Percentiles rank a stretch among this genome's conserved stretches.
Evolutionary conservation across 2,113 vertebrate species (phyloP).

Genomic region (Cairina moschata): DNA sequence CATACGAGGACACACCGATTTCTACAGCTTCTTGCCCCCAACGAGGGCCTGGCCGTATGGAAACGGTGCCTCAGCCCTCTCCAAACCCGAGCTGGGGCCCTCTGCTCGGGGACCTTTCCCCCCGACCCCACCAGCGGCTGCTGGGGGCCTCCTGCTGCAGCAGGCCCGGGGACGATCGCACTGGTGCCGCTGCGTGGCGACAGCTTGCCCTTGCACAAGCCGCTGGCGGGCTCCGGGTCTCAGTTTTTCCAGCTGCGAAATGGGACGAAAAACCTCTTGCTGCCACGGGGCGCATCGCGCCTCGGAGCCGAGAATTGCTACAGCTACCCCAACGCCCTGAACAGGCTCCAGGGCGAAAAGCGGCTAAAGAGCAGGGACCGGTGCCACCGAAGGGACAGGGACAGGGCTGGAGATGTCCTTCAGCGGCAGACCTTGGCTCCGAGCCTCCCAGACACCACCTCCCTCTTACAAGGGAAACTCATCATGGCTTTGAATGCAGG

Average conservation of each 20-base stretch:
- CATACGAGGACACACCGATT: not conserved
- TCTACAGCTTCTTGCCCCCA: not conserved
- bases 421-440: not conserved
- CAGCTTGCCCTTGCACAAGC: not conserved
- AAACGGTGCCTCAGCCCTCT: not conserved
- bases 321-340: not conserved
- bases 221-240: not conserved
- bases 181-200: not conserved
- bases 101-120: fast-evolving
- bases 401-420: conserved; percentile 14
- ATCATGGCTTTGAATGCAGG: not conserved
- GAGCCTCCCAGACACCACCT: conserved; percentile 16
- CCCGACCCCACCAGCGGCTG: fast-evolving
- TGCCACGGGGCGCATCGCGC: fast-evolving
- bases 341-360: not conserved
- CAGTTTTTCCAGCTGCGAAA: not conserved
- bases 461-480: conserved; percentile 41
- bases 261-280: not conserved
- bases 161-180: not conserved
- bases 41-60: not conserved
- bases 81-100: not conserved
- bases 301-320: not conserved
- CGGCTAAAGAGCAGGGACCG: fast-evolving
- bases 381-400: not conserved
- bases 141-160: fast-evolving